Base-by-base conservation (phyloP, 2,888 invertebrate genomes). In the Candidula unifasciata region DNA sequence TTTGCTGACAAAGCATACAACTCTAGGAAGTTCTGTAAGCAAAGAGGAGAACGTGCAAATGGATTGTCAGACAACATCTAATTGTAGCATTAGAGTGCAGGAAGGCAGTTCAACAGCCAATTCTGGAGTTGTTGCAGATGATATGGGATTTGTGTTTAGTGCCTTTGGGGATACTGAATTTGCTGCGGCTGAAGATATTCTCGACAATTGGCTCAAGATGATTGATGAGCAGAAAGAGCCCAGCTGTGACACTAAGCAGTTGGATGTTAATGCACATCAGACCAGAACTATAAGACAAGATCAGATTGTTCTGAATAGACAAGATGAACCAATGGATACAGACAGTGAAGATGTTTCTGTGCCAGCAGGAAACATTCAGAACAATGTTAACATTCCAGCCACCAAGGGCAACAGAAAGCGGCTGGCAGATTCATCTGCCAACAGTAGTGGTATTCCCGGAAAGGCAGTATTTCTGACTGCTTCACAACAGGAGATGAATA, bases 261-360 rank as follows among this genome's bases (percentile, higher is more conserved):
- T 82, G 64, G 82, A 82, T 74, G 37, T 74, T 2, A 74, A 74
- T n/a, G 13, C 33, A 27, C 52, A 80, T 52, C 66, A 44, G 44
- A 30, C 16, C 68, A 27, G 18, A 30, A 30, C 13, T 30, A 35
- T 66, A 27, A 68, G 37, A 6, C 44, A 79, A 52, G 44, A 13
- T 35, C 24, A 66, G 8, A 64, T n/a, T 33, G 27, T 16, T 16
- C 6, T 8, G 24, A 71, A 1, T 30, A 30, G 24, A 71, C 71
- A 74, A n/a, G 76, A 76, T 33, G 83, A 83, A 27, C 69, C 78
- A 10, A 83, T 83, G 83, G 83, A 77, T 27, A 68, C 77, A 24
- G 77, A 66, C n/a, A n/a, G 57, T 54, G 71, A 80, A 71, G 60
- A 35, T 69, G 37, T 30, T 27, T 54, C 30, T 24, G 18, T 16